Conservation (phyloP, 2,888 invertebrate genomes). For the Calliphora vomitoria region DNA sequence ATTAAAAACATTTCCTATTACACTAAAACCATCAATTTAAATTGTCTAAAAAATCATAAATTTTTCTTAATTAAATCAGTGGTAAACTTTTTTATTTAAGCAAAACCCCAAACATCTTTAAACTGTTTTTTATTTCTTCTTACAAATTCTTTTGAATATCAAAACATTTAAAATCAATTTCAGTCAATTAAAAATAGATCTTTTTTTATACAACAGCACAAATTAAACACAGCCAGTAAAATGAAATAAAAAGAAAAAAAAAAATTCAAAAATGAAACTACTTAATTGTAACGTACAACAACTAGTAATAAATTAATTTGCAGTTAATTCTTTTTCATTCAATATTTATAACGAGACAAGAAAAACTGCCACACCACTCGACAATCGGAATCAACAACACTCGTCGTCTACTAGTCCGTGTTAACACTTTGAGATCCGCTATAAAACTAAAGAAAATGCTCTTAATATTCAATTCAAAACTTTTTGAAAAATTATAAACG, state of each 20-base stretch:
- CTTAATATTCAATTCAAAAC: constrained; percentile 24
- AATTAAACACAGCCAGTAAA: constrained; percentile 28
- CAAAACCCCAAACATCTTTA: not conserved
- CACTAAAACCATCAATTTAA: not conserved
- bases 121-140: not conserved
- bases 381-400: not conserved
- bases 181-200: constrained; percentile 63
- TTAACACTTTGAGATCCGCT: constrained; percentile 62
- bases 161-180: constrained; percentile 59
- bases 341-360: constrained; percentile 25
- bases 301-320: constrained; percentile 22
- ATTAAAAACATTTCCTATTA: no score
- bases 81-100: not conserved
- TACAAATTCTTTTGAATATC: not conserved
- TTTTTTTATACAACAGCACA: not conserved
- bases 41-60: not conserved
- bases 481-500: constrained; percentile 4
- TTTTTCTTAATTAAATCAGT: not conserved
- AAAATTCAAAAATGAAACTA: not conserved
- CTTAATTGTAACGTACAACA: constrained; percentile 29
- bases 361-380: constrained; percentile 4
- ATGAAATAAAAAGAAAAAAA: not conserved
- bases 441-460: constrained; percentile 56
- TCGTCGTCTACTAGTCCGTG: not conserved
- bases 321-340: constrained; percentile 47